Base-by-base conservation (phyloP, 2,797 vertebrate genomes). In the Chromis chromis region DNA sequence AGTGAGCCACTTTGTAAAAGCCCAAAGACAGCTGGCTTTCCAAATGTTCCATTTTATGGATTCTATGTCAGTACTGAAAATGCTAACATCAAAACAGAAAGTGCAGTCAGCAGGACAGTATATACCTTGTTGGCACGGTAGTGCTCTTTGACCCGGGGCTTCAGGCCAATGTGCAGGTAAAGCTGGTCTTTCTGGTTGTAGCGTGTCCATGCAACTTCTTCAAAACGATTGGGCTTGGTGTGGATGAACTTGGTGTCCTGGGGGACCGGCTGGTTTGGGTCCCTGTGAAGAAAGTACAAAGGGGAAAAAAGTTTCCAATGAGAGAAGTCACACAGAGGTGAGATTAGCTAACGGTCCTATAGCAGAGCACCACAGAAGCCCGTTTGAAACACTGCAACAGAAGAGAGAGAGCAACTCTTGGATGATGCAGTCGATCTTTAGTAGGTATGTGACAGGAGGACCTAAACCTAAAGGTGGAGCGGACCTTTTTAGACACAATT, bases 171-270 rank as follows among this genome's bases (percentile, higher is more conserved):
- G 85, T 99, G 98, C 67, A 99, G 96, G 90, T 99, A 99, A 10
- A 99, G 95, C 77, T 99, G 98, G 77, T 99, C 98, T 87, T 99
- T 99, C 94, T 99, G 98, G 82, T 98, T 98, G 87, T 99, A 99
- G 86, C 98, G 96, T 42, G 97, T 98, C 98, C 98, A 99, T 52
- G 97, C 98, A 86, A 99, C 98, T 89, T 99, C 98, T 86, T 99
- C 98, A 89, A 99, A 99, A 68, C 98, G 97, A 83, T 99, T 99
- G 56, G 98, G 98, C 88, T 99, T 99, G 19, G 98, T 99, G 84
- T 99, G 98, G 80, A 99, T 99, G 86, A 99, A 99, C 94, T 99
- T 99, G 68, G 98, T 99, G 78, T 99, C 98, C 92, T 99, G 98
- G 21, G 98, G 98, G 60, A 99, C 98, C 14, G 98, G 98, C 88